Evolutionary conservation across 1,140 invertebrate species (phyloP), one percentile per base, ranked within the genome.

Genomic region (Grapholita molesta): DNA sequence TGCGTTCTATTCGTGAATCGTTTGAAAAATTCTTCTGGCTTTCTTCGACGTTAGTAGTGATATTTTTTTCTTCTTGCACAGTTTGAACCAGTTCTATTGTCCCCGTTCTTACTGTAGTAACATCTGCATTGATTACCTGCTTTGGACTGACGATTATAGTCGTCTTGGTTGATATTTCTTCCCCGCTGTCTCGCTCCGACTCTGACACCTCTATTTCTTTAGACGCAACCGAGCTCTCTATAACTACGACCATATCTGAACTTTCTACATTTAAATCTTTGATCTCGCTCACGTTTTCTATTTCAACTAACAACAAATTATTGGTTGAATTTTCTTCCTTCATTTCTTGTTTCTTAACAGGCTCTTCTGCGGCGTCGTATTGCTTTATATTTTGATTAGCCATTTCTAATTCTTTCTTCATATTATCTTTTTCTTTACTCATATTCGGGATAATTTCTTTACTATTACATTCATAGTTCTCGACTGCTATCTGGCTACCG

Each of bases 71-170:
- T 70, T 79, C 53, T 38, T 75, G 72, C 2, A 74, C 66, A 48
- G 42, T 72, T 70, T 53, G 68, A 53, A 12, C 7, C 9, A 32
- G 7, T 12, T 55, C 18, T 0, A 65, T 53, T 3, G 42, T 67
- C 6, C 55, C 66, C 28, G 38, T 69, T 11, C 11, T 28, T 53
- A 70, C 70, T 24, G 48, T 9, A 65, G 38, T 48, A 48, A 48
- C 15, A 48, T 70, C 28, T 1, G 25, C 30, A 25, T 68, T 35
- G 3, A 33, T 5, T 24, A 15, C 23, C 25, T 67, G 53, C 72
- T 77, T 82, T 9, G 86, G 85, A 55, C 82, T 86, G 0, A 86
- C 72, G 15, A 84, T 28, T n/a, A 88, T 77, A 11, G 82, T 82
- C 68, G 84, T 83, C 52, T 75, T 74, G n/a, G 76, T 66, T 0